These are phyloP conservation scores for Neodiprion fabricii DNA, from an alignment of 1,140 invertebrate genomes.

Conservation along the genomic window DNA sequence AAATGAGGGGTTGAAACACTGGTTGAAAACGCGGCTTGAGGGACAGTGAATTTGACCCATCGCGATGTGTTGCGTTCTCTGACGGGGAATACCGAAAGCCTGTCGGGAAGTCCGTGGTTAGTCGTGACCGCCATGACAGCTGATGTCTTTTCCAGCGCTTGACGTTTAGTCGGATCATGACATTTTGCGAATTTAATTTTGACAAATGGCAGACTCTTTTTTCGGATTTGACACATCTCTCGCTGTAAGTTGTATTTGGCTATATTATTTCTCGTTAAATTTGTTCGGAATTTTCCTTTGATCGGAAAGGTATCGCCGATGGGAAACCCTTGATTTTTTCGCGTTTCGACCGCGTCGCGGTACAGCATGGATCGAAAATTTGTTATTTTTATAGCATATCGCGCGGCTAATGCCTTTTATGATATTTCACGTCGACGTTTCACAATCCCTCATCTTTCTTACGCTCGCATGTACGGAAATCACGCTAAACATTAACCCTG, in stretches of 20 bases:
- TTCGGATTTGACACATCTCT: constrained; percentile 78
- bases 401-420: not conserved
- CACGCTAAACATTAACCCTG: not conserved
- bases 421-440: not conserved
- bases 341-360: constrained; percentile 34
- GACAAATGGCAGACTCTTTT: constrained; percentile 84
- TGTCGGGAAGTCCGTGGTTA: not conserved
- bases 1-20: not conserved
- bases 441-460: not conserved
- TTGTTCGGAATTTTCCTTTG: not conserved
- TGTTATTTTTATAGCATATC: not conserved
- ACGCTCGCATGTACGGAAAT: not conserved
- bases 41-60: not conserved
- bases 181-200: constrained; percentile 70
- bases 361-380: constrained; percentile 17
- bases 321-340: constrained; percentile 26
- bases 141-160: constrained; percentile 47
- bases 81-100: not conserved
- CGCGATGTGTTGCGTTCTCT: not conserved
- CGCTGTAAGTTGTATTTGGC: constrained; percentile 66
- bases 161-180: constrained; percentile 63
- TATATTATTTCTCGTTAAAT: not conserved
- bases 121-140: constrained; percentile 52
- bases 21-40: not conserved
- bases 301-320: constrained; percentile 29